These are phyloP conservation scores for Brenthis daphne DNA, from an alignment of 2,888 invertebrate genomes.

Conservation along the genomic window DNA sequence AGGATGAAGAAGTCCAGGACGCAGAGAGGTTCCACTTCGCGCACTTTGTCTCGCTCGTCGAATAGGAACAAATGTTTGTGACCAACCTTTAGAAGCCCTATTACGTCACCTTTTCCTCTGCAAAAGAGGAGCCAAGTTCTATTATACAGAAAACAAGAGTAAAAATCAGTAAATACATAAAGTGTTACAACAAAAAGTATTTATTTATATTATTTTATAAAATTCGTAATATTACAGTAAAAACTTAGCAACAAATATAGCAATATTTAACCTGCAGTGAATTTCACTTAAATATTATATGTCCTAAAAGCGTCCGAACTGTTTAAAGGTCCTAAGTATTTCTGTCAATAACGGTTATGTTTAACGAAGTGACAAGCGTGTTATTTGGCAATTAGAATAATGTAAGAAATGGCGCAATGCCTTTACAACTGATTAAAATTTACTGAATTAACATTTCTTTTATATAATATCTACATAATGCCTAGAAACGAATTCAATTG, in stretches of 20 bases:
- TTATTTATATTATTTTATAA: no score
- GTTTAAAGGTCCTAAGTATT: slow-evolving; percentile 5
- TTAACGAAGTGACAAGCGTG: slow-evolving; percentile 21
- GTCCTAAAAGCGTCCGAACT: background rate
- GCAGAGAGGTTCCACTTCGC: slow-evolving; percentile 92
- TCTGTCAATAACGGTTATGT: background rate
- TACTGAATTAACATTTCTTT: no score
- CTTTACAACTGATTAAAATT: slow-evolving; percentile 11
- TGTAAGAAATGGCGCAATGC: slow-evolving; percentile 33
- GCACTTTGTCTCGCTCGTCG: slow-evolving; percentile 86
- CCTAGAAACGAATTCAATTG: no score
- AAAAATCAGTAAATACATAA: background rate
- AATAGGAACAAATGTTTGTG: slow-evolving; percentile 94
- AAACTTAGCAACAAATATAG: background rate
- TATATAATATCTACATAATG: no score
- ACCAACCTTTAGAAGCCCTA: slow-evolving; percentile 95
- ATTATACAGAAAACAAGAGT: background rate
- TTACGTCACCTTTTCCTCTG: slow-evolving; percentile 85
- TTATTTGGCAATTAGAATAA: slow-evolving; percentile 31
- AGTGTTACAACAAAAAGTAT: background rate
- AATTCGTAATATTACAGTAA: background rate
- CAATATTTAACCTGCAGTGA: background rate
- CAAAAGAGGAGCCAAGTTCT: slow-evolving; percentile 42
- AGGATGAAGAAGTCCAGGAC: slow-evolving; percentile 97
- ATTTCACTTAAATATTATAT: background rate